Percentiles rank a stretch among this genome's conserved stretches.
These are phyloP conservation scores for Drosophila fungiperda DNA, from an alignment of 2,888 invertebrate species.

Conservation along the genomic window DNA sequence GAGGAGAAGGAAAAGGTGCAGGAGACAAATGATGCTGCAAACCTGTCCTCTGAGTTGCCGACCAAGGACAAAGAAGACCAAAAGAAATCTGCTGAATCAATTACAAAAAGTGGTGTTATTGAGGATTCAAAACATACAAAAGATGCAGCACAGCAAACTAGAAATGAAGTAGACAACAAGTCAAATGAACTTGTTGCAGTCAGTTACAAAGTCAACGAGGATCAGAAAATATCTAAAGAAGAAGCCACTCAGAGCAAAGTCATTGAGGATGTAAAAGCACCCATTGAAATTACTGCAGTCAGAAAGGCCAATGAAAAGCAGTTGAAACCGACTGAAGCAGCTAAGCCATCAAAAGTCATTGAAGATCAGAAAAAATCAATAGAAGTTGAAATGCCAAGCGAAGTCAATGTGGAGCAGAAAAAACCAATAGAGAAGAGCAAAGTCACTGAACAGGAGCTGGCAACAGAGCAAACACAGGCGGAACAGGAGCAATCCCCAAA, in stretches of 20 bases:
- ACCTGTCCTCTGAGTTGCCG: not conserved
- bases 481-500: not conserved
- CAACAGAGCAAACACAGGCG: not conserved
- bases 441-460: not conserved
- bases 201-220: not conserved
- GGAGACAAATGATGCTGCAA: not conserved
- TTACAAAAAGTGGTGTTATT: not conserved
- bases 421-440: not conserved
- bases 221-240: not conserved
- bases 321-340: not conserved
- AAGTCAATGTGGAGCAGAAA: not conserved
- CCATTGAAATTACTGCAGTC: not conserved
- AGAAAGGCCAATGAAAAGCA: not conserved
- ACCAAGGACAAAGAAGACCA: not conserved
- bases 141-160: not conserved
- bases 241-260: not conserved
- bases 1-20: constrained; percentile 52
- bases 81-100: not conserved
- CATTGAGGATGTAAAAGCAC: not conserved
- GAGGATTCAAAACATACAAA: not conserved
- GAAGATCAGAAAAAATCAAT: not conserved
- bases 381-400: not conserved
- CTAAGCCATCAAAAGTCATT: not conserved
- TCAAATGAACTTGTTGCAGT: not conserved
- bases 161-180: not conserved